Conservation (phyloP, 2,888 invertebrate species). For the Heliconius erato region DNA sequence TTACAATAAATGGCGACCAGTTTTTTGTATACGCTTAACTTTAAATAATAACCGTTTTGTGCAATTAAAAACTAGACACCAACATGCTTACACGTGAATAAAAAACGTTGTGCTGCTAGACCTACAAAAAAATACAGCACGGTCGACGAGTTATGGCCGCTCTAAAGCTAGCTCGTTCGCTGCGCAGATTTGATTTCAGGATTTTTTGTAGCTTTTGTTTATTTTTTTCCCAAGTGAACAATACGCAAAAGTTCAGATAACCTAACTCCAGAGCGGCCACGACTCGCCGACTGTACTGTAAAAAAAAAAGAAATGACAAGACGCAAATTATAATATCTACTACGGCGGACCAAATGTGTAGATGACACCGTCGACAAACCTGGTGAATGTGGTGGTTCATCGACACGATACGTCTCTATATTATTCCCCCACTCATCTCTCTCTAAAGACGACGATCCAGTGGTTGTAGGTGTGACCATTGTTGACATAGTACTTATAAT, state of each 20-base stretch:
- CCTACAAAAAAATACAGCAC: slow-evolving; percentile 53
- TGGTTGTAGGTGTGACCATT: slow-evolving; percentile 67
- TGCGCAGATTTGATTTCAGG: too few species aligned
- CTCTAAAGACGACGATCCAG: slow-evolving; percentile 72
- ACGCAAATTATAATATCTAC: slow-evolving; percentile 79
- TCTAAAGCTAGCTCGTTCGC: neutral
- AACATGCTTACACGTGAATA: slow-evolving; percentile 53
- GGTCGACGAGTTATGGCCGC: too few species aligned
- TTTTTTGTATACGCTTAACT: slow-evolving; percentile 8
- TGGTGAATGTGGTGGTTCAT: slow-evolving; percentile 84
- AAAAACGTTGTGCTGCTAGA: slow-evolving; percentile 59
- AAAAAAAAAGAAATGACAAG: slow-evolving; percentile 57
- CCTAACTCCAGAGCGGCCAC: neutral
- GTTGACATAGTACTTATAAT: slow-evolving; percentile 76
- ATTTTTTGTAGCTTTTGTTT: too few species aligned
- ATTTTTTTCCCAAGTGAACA: too few species aligned
- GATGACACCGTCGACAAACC: slow-evolving; percentile 83
- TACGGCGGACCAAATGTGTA: slow-evolving; percentile 68
- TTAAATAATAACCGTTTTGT: slow-evolving; percentile 24
- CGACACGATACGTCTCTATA: slow-evolving; percentile 83
- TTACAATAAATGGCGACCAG: neutral
- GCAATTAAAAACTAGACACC: slow-evolving; percentile 43
- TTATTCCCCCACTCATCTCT: slow-evolving; percentile 82
- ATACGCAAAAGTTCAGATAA: neutral
- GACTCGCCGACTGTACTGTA: neutral